phyloP scores from a whole-genome alignment of 2,797 vertebrate species.

The Chaetodon trifasciatus region DNA sequence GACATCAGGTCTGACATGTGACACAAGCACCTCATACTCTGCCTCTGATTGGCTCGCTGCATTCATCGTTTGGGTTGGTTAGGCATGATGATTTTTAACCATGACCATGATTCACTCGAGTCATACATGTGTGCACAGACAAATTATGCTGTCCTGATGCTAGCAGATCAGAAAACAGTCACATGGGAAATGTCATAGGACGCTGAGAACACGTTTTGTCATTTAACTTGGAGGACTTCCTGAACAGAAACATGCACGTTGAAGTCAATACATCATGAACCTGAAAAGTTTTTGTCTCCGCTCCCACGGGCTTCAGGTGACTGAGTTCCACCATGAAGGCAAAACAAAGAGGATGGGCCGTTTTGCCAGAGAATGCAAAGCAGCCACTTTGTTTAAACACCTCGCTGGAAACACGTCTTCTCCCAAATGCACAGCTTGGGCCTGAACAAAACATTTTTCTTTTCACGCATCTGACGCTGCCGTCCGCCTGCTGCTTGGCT shows the following conservation, averaged over 20 bases:
- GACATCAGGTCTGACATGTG: no score
- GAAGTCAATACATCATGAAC: constrained; percentile 3
- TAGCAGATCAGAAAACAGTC: background rate
- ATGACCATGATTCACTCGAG: no score
- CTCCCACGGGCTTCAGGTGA: constrained; percentile 38
- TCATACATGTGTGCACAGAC: no score
- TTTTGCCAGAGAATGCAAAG: constrained; percentile 57
- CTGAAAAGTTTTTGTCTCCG: background rate
- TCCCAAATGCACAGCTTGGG: constrained; percentile 65
- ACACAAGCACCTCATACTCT: no score
- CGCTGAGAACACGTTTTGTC: background rate
- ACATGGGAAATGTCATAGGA: background rate
- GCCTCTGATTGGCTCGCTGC: no score
- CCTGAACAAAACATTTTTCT: constrained; percentile 77
- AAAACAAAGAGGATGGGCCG: constrained; percentile 43
- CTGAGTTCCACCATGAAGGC: constrained; percentile 23
- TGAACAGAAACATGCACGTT: background rate
- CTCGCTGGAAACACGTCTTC: constrained; percentile 41
- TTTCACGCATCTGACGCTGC: constrained; percentile 66
- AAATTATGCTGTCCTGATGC: background rate
- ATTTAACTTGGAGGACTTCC: constrained; percentile 2
- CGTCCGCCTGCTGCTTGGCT: constrained; percentile 71
- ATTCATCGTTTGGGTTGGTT: no score
- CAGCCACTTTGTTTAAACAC: constrained; percentile 63
- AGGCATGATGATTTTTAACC: no score